Evolutionary conservation across 2,888 invertebrate species (phyloP).

Genomic region (Pollenia labialis): DNA sequence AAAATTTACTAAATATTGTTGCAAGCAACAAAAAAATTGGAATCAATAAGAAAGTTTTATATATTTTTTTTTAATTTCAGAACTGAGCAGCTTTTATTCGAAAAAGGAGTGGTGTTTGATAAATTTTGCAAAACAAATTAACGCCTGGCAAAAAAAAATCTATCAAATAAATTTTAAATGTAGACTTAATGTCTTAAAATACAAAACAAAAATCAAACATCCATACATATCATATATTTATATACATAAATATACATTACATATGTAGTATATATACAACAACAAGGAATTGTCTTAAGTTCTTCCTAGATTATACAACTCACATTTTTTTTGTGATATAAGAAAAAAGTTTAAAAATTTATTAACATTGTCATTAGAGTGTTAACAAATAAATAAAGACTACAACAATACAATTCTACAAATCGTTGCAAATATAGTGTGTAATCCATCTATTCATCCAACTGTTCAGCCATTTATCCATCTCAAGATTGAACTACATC

Average conservation of each 20-base stretch:
- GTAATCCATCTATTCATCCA: slow-evolving; percentile 19
- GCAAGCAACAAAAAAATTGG: too few relatives aligned
- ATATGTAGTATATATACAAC: too few relatives aligned
- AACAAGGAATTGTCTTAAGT: slow-evolving; percentile 20
- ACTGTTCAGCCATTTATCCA: neutral
- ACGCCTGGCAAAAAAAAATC: neutral
- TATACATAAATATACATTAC: too few relatives aligned
- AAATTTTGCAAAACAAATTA: neutral
- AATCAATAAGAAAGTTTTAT: neutral
- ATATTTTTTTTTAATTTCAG: neutral
- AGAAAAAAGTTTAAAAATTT: too few relatives aligned
- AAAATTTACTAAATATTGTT: slow-evolving; percentile 32
- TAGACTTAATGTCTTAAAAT: neutral
- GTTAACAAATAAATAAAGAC: neutral
- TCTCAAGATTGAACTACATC: neutral
- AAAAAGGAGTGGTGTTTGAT: slow-evolving; percentile 55
- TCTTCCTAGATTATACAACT: slow-evolving; percentile 22
- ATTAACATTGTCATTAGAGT: neutral
- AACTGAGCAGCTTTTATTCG: neutral
- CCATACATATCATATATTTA: slow-evolving; percentile 3
- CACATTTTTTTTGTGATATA: too few relatives aligned
- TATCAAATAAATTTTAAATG: slow-evolving; percentile 1
- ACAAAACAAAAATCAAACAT: neutral
- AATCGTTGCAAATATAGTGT: slow-evolving; percentile 12
- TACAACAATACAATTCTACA: neutral